Evolutionary conservation across 1,140 invertebrate species (phyloP), one percentile per base, ranked within the genome.

Genomic region (Episyrphus balteatus): DNA sequence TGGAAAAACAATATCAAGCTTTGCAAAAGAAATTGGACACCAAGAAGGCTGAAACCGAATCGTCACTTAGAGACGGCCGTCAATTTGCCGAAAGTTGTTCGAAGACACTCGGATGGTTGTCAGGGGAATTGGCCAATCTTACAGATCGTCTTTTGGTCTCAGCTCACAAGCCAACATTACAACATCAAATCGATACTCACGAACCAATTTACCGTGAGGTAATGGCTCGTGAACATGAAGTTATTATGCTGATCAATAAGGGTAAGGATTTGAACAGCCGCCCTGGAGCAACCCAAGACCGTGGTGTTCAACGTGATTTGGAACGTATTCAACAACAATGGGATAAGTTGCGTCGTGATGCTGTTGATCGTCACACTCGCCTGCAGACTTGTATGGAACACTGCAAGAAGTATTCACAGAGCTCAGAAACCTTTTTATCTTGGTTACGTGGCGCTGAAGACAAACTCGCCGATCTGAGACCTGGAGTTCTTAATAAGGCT

Each of bases 211-310:
- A 94, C 61, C 76, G 86, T 48, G 87, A 92, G 57, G 84, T 93
- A 1, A 83, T 92, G 71, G 78, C 82, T 44, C 83, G 90, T 51
- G 92, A 95, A 61, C 90, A 94, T 57, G 91, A 95, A 72, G 82
- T 95, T 1, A 91, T 93, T 50, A 92, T 94, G 86, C 73, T 96
- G 5, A 68, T 95, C 15, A 92, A 94, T 58, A 94, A 93, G 71
- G 93, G 92, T 52, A 74, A 81, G 47, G 86, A 89, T 54, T 74
- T 88, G 48, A 58, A 85, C 2, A 68, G 77, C 1, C 77, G 80
- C 46, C 76, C 77, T 1, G 66, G 71, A 44, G 73, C 66, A 56
- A 76, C 59, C 5, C 77, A 79, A 52, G 73, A 71, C 49, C 70
- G 78, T 21, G 70, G 68, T 5, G 67, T 78, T 0, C 76, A 81